Evolutionary conservation across 2,113 vertebrate genomes (phyloP).

Genomic region (Nycticorax nycticorax): DNA sequence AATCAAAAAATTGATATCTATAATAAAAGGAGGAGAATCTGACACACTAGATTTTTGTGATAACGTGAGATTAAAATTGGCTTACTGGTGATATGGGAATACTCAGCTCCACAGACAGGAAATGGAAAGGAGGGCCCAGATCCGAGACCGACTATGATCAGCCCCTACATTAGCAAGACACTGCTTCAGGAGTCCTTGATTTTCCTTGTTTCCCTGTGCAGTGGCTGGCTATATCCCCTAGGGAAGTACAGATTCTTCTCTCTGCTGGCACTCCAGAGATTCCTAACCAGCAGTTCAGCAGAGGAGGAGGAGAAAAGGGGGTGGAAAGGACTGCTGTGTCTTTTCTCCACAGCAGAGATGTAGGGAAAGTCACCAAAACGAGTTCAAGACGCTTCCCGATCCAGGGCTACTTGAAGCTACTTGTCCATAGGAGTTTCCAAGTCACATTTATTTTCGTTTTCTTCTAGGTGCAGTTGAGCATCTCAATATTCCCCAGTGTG

Average conservation of each 20-base stretch:
- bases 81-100: not conserved
- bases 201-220: not conserved
- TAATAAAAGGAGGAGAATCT: not conserved
- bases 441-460: not conserved
- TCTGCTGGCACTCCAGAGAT: not conserved
- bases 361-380: not conserved
- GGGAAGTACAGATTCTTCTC: not conserved
- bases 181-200: not conserved
- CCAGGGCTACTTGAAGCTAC: not conserved
- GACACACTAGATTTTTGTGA: not conserved
- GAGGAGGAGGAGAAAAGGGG: not conserved
- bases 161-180: not conserved
- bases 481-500: not conserved
- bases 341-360: not conserved
- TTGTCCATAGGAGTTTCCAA: not conserved
- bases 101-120: not conserved
- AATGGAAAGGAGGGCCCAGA: not conserved
- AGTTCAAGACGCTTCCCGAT: not conserved
- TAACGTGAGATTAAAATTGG: not conserved
- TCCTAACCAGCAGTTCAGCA: not conserved
- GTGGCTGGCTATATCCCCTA: not conserved
- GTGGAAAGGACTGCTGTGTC: not conserved
- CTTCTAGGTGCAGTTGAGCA: not conserved
- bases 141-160: rapidly evolving
- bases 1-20: not conserved